phyloP scores from a whole-genome alignment of 2,888 invertebrate genomes.

The Brachynemurus nebulosus region DNA sequence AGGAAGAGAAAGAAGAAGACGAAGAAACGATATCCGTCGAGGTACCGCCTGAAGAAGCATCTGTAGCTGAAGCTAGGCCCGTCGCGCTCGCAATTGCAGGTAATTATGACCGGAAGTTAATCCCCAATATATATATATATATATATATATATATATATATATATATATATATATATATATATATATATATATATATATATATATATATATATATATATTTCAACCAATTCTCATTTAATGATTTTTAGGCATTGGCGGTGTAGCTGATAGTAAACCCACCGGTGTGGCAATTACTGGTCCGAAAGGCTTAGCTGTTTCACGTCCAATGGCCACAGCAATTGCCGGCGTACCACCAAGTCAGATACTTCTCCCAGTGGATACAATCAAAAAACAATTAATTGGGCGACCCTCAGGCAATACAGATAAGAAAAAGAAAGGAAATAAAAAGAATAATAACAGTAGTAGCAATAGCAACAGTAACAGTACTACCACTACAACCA shows the following conservation, averaged over 20 bases:
- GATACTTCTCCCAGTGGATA: constrained; percentile 27
- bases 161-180: too few species aligned
- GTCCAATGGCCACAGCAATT: constrained; percentile 59
- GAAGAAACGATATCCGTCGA: constrained; percentile 34
- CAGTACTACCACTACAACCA: too few species aligned
- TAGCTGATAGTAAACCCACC: constrained; percentile 56
- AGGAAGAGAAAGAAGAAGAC: constrained; percentile 28
- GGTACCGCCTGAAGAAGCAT: constrained; percentile 41
- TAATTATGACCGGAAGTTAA: constrained; percentile 17
- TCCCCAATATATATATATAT: neutral
- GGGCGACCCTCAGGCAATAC: constrained; percentile 15
- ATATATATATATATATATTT: neutral
- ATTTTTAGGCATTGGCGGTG: constrained; percentile 47
- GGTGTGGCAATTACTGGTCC: constrained; percentile 57
- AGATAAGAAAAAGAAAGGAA: constrained; percentile 5
- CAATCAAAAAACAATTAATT: constrained; percentile 21
- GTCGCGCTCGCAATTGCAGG: constrained; percentile 40
- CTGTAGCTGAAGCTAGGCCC: constrained; percentile 63
- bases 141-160: too few species aligned
- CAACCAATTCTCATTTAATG: neutral
- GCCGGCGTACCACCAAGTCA: constrained; percentile 49
- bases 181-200: too few species aligned
- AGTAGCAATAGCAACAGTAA: too few species aligned
- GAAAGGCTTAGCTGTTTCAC: constrained; percentile 53
- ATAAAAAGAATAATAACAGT: constrained; percentile 4